Evolutionary conservation across 2,888 invertebrate genomes (phyloP).

Genomic region (Clanis bilineata): DNA sequence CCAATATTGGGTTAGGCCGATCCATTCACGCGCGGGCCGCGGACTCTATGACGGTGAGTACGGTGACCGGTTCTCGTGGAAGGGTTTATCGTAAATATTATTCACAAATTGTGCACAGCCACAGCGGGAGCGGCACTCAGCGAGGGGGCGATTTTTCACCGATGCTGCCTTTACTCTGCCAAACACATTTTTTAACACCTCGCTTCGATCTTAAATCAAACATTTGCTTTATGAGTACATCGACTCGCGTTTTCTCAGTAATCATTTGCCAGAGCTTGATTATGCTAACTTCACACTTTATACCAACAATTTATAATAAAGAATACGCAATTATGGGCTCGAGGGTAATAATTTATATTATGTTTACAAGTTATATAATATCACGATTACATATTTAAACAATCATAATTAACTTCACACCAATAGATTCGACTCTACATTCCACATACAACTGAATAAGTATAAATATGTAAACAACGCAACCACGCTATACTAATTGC

Average conservation of each 20-base stretch:
- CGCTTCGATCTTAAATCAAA: conserved; percentile 69
- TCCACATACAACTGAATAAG: not conserved
- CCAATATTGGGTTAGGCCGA: conserved; percentile 54
- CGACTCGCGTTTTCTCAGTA: conserved; percentile 39
- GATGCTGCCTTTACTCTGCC: conserved; percentile 68
- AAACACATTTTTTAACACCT: conserved; percentile 81
- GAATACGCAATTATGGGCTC: too few species aligned
- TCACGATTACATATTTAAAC: too few species aligned
- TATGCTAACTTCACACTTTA: not conserved
- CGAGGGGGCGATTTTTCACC: conserved; percentile 79
- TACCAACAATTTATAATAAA: too few species aligned
- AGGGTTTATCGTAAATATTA: conserved; percentile 77
- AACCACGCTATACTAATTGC: conserved; percentile 3
- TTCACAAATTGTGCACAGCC: conserved; percentile 72
- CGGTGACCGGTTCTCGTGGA: conserved; percentile 63
- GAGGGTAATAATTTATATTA: too few species aligned
- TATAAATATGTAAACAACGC: conserved; percentile 5
- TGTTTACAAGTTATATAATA: too few species aligned
- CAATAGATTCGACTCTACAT: not conserved
- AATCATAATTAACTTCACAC: not conserved
- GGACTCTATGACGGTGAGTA: conserved; percentile 59
- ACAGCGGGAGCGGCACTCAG: conserved; percentile 74
- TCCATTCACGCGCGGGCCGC: conserved; percentile 50
- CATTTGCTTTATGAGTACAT: conserved; percentile 69
- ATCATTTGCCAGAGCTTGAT: conserved; percentile 10